Evolutionary conservation across 2,113 vertebrate genomes (phyloP).

Genomic region (Chaetura pelagica): DNA sequence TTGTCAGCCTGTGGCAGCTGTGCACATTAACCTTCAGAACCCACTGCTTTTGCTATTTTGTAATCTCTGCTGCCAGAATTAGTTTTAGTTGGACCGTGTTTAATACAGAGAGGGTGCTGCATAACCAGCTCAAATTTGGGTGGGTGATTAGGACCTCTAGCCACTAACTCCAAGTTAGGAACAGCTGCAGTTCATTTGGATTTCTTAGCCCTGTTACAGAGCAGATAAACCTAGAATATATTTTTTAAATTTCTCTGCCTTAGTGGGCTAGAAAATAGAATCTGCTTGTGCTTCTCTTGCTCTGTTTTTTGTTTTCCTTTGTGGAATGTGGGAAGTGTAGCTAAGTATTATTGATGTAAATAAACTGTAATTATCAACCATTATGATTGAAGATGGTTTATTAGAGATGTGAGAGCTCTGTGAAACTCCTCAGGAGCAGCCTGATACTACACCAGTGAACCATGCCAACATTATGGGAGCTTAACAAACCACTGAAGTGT

Average conservation of each 20-base stretch:
- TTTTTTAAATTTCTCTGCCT: constrained; percentile 8
- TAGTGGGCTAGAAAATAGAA: constrained; percentile 10
- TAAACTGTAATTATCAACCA: not conserved
- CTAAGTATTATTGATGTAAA: not conserved
- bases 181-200: constrained; percentile 38
- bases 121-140: constrained; percentile 46
- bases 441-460: not conserved
- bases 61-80: constrained; percentile 38
- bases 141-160: constrained; percentile 64
- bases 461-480: not conserved
- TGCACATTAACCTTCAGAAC: constrained; percentile 59
- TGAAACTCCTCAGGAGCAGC: not conserved
- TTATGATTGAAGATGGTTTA: not conserved
- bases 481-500: not conserved
- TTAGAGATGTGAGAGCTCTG: not conserved
- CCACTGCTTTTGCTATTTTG: not conserved
- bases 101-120: constrained; percentile 54
- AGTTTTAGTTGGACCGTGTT: constrained; percentile 69
- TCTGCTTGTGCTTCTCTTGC: not conserved
- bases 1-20: not conserved
- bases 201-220: constrained; percentile 15
- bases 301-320: constrained; percentile 6
- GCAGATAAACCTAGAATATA: not conserved
- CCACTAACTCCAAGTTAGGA: constrained; percentile 21
- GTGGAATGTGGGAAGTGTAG: not conserved